A percentile compares a stretch with the other conserved stretches of the same genome.
phyloP scores from a whole-genome alignment of 2,113 vertebrate species.

The Haplotaxodon microlepis region DNA sequence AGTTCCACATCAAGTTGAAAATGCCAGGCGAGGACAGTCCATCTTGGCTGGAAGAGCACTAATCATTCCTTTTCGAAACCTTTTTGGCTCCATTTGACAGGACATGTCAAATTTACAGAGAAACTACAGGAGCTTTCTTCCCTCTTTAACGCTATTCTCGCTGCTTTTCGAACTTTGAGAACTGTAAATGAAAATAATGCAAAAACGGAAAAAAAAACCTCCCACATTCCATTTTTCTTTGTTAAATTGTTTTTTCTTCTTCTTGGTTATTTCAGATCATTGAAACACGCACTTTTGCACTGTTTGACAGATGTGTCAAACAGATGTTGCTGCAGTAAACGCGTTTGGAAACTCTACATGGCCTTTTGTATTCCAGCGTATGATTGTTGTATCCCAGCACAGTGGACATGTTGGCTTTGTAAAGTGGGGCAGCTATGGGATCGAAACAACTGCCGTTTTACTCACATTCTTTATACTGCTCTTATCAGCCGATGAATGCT shows the following conservation, averaged over 20 bases:
- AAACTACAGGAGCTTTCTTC: slow-evolving; percentile 22
- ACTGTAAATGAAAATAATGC: slow-evolving; percentile 13
- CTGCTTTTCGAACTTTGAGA: slow-evolving; percentile 27
- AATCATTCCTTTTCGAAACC: slow-evolving; percentile 20
- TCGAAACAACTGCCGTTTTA: background rate
- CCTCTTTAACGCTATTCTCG: background rate
- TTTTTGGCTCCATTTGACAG: background rate
- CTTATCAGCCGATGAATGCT: background rate
- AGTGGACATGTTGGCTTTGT: background rate
- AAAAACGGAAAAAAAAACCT: background rate
- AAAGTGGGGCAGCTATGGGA: background rate
- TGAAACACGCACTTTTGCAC: slow-evolving; percentile 58
- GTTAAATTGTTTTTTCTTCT: background rate
- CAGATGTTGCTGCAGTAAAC: slow-evolving; percentile 23
- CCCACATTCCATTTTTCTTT: background rate
- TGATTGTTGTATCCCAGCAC: slow-evolving; percentile 48
- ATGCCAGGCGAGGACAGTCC: slow-evolving; percentile 87
- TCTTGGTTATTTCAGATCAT: slow-evolving; percentile 21
- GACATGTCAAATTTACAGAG: slow-evolving; percentile 1
- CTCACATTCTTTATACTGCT: background rate
- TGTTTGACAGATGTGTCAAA: slow-evolving; percentile 13
- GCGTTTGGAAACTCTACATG: slow-evolving; percentile 28
- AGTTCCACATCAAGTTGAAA: slow-evolving; percentile 99
- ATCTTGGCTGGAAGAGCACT: slow-evolving; percentile 95
- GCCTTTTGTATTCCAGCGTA: slow-evolving; percentile 41